Evolutionary conservation across 1,140 invertebrate species (phyloP).

Genomic region (Drosophila lacteicornis): DNA sequence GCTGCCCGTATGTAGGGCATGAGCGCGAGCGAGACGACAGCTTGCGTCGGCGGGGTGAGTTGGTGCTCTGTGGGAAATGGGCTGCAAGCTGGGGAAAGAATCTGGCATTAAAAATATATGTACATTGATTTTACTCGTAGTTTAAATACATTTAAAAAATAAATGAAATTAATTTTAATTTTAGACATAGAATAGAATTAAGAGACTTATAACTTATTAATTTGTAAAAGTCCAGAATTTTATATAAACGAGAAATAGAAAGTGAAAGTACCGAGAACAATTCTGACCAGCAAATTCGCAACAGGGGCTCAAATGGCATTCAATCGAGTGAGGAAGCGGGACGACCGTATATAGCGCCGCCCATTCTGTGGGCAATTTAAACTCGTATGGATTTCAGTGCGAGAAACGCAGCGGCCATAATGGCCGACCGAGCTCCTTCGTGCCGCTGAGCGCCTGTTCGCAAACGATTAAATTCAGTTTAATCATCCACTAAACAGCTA

Average conservation of each 20-base stretch:
- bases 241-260: background rate
- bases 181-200: background rate
- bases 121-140: background rate
- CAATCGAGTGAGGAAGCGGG: constrained; percentile 45
- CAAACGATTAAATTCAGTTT: constrained; percentile 85
- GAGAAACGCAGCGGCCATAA: constrained; percentile 58
- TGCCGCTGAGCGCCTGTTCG: constrained; percentile 78
- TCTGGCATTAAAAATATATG: no score
- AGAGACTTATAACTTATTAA: background rate
- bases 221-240: background rate
- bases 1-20: background rate
- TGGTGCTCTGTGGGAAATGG: constrained; percentile 41
- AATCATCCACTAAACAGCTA: constrained; percentile 85
- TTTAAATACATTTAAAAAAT: background rate
- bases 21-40: constrained; percentile 51
- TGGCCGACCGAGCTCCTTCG: constrained; percentile 26
- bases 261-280: background rate
- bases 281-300: constrained; percentile 44
- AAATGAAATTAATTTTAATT: no score
- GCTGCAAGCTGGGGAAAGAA: background rate
- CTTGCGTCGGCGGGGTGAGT: background rate
- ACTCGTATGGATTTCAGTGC: constrained; percentile 73
- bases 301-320: constrained; percentile 21
- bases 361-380: constrained; percentile 67
- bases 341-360: constrained; percentile 40